Conservation (phyloP, 2,113 vertebrate genomes). For the Aramus guarauna region DNA sequence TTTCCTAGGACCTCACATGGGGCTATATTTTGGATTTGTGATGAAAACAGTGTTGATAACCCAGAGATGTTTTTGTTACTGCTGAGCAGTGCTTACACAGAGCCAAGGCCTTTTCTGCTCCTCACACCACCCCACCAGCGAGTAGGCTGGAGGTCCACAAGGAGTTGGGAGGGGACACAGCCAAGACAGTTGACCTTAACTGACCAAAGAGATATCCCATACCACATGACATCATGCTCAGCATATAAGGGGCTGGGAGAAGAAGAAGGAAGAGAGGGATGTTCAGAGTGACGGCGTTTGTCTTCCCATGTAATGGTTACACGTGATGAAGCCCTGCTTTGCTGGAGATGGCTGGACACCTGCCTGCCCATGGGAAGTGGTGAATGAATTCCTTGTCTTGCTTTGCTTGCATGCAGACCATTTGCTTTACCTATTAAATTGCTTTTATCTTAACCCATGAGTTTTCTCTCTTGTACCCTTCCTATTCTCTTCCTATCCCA, state of each 20-base stretch:
- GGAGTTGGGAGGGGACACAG: background rate
- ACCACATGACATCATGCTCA: rapidly evolving
- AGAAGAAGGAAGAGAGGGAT: background rate
- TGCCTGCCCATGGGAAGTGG: rapidly evolving
- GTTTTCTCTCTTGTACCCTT: background rate
- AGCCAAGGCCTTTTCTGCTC: background rate
- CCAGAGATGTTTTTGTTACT: background rate
- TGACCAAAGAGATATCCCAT: background rate
- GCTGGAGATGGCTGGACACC: background rate
- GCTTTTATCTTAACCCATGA: background rate
- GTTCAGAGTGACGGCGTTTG: background rate
- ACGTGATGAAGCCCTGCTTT: rapidly evolving
- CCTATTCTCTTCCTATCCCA: background rate
- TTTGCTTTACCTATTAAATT: background rate
- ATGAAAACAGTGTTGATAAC: background rate
- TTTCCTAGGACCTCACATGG: background rate
- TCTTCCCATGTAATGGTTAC: rapidly evolving
- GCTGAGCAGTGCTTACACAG: background rate
- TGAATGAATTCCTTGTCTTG: background rate
- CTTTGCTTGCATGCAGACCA: rapidly evolving
- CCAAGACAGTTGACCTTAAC: background rate
- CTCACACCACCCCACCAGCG: rapidly evolving
- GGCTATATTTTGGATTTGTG: background rate
- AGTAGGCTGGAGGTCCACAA: background rate
- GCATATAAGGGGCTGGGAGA: no score